Base-by-base conservation (phyloP, 1,140 invertebrate genomes). In the Scaptomyza montana region DNA sequence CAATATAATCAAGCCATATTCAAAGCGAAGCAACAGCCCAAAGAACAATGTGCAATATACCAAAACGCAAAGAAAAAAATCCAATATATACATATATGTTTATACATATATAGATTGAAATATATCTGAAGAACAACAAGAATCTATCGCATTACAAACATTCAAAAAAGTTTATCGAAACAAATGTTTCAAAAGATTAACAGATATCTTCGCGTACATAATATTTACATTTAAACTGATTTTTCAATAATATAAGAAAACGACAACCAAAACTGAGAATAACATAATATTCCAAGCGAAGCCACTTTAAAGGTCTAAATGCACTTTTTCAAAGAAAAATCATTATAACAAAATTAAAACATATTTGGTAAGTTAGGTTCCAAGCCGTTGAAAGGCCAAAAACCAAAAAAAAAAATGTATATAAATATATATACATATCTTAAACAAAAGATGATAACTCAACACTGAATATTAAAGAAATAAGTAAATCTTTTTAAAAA, bases 341-440 rank as follows among this genome's bases (percentile, higher is more conserved):
- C 1, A 73, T 51, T 57, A 46, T 73, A 67, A 41, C 57, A 64
- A 74, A 64, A 30, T 21, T 60, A 51, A 57, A 47, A 43, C 43
- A 81, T 78, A 66, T 87, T 86, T 87, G 82, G 82, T 86, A 86
- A 86, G 82, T 86, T 87, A 86, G 87, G 82, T 68, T 70, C 30
- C 46, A 74, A 70, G 36, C 45, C 41, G 8, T 8, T 19, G 9
- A 41, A 39, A 30, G 53, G 13, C 33, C 46, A 57, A 53, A 41
- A 50, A 45, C 45, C 41, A 28, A 12, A 25, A 41, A 65, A 69
- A 74, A 13, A 33, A 63, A 54, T 46, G 43, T 70, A 41, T 53
- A 66, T 10, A 25, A 3, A 25, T 8, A 59, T 16, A 49, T 28
- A 43, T 21, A 25, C 3, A 25, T 25, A 25, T 25, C 2, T 25